Evolutionary conservation across 2,113 vertebrate species (phyloP).

Genomic region (Daphoenositta chrysoptera): DNA sequence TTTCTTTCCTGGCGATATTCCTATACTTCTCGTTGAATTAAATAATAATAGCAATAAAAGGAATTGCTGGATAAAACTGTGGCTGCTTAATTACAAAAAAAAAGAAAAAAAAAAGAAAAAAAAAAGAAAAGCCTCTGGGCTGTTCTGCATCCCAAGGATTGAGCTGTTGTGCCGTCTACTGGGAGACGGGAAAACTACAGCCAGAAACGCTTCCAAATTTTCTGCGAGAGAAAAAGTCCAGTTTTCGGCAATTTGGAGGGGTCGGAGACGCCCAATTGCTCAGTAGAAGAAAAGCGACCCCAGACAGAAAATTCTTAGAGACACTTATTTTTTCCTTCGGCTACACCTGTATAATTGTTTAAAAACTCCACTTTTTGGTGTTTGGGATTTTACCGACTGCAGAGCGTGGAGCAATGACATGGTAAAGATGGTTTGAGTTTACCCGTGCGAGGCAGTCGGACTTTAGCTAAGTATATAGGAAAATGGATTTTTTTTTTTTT

Average conservation of each 20-base stretch:
- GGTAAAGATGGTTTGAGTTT: neutral
- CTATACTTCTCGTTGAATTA: neutral
- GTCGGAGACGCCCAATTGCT: neutral
- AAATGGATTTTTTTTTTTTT: too few species aligned
- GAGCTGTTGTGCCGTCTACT: slow-evolving; percentile 93
- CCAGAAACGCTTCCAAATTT: neutral
- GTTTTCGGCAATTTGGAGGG: neutral
- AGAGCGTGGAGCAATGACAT: neutral
- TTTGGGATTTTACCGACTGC: neutral
- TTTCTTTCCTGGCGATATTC: neutral
- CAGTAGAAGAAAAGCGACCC: neutral
- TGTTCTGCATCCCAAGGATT: slow-evolving; percentile 70
- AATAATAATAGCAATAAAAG: neutral
- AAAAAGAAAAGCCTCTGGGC: neutral
- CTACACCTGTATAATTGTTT: neutral
- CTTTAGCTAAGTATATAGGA: neutral
- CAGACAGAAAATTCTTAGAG: neutral
- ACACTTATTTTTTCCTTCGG: neutral
- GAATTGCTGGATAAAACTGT: neutral
- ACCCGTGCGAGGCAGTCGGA: neutral
- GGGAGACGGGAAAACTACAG: slow-evolving; percentile 75
- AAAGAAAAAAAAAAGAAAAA: neutral
- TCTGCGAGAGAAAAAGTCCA: neutral
- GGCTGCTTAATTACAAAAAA: slow-evolving; percentile 35
- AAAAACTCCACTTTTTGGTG: neutral